Base-by-base conservation (phyloP, 2,113 vertebrate species). In the Maccullochella peelii region DNA sequence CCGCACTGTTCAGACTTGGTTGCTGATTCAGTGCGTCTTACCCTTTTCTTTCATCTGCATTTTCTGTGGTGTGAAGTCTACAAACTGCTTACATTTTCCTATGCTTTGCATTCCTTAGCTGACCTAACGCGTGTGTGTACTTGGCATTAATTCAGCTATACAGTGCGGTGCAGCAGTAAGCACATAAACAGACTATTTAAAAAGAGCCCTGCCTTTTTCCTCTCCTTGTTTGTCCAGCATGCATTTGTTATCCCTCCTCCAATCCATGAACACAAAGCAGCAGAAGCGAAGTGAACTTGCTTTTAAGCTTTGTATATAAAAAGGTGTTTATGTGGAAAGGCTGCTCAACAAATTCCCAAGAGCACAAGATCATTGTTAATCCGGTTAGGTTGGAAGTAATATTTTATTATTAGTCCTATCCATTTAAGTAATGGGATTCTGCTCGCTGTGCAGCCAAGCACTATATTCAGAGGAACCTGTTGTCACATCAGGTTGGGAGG, bases 341-440 rank as follows among this genome's bases (percentile, higher is more conserved):
- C 85, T 77, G 86, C 87, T 91, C 86, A 71, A 88, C 82, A 86
- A 65, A 92, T 88, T 89, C 86, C 83, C 79, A 69, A 86, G 90
- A 93, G 88, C 89, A 87, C 47, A 44, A 86, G 87, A 94, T 94
- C 94, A 62, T 82, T 94, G 91, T 87, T 94, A 95, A 95, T 94
- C 92, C 80, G 62, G 84, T 94, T 93, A 88, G 76, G 75, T 83
- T 79, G 67, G 79, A 94, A 90, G 93, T 91, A 91, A 92, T 90
- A 88, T 87, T 91, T 91, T 94, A 93, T 94, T 92, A 93, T 93
- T 94, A 90, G 90, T 88, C 80, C 73, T 80, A 92, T 92, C 90
- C 92, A 91, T 95, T 95, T 92, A 92, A 85, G 89, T 93, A 94
- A 95, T 89, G 84, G 90, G 94, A 94, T 94, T 94, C 55, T 84